A percentile compares a stretch with the other conserved stretches of the same genome.
Evolutionary conservation across 2,888 invertebrate genomes (phyloP).

Genomic region (Lacanobia oleracea): DNA sequence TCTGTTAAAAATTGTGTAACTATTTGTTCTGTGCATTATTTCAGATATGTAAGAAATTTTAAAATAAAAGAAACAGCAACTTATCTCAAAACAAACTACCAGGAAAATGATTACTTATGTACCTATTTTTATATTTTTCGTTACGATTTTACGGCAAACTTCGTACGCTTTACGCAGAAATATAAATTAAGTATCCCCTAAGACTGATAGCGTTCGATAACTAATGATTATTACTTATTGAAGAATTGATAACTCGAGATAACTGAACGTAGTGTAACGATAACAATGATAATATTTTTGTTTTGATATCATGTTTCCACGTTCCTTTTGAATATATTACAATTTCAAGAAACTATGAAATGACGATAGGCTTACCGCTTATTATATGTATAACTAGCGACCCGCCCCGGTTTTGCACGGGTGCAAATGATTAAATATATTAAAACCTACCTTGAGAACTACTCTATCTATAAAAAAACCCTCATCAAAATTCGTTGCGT

Average conservation of each 20-base stretch:
- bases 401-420: too few species aligned
- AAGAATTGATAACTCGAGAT: slow-evolving; percentile 43
- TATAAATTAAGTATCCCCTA: slow-evolving; percentile 53
- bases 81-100: neutral
- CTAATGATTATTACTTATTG: slow-evolving; percentile 45
- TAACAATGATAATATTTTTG: slow-evolving; percentile 50
- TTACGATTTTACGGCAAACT: slow-evolving; percentile 11
- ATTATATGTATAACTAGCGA: neutral
- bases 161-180: slow-evolving; percentile 33
- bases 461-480: too few species aligned
- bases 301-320: slow-evolving; percentile 33
- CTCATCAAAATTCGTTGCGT: too few species aligned
- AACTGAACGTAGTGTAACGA: slow-evolving; percentile 40
- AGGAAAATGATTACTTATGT: slow-evolving; percentile 13
- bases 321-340: neutral
- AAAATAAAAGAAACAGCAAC: neutral
- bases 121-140: neutral
- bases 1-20: too few species aligned
- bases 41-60: too few species aligned
- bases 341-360: neutral
- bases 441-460: too few species aligned
- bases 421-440: too few species aligned
- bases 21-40: too few species aligned
- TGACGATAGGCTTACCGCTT: neutral
- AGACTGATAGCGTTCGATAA: slow-evolving; percentile 53